These are phyloP conservation scores for Drosophila fuyamai DNA, from an alignment of 1,140 invertebrate genomes.

Conservation along the genomic window DNA sequence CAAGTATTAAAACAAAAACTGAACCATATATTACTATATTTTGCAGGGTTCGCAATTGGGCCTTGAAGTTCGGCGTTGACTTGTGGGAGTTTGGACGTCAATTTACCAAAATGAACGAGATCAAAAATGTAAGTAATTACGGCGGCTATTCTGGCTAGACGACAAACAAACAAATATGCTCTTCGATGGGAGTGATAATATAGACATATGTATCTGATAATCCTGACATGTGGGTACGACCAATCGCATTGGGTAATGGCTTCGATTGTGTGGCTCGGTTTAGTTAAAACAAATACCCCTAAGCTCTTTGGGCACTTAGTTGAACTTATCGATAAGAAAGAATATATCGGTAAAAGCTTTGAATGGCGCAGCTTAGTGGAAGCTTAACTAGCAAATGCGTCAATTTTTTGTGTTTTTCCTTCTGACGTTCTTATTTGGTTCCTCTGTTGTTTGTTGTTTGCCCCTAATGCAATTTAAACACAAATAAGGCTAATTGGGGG, in stretches of 20 bases:
- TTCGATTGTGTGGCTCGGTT: constrained; percentile 36
- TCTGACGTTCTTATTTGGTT: constrained; percentile 29
- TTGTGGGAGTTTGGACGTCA: constrained; percentile 94
- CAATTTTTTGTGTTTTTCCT: constrained; percentile 48
- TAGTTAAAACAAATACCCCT: constrained; percentile 61
- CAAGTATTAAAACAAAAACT: neutral
- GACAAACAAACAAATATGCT: constrained; percentile 5
- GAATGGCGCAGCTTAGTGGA: constrained; percentile 58
- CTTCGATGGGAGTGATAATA: constrained; percentile 1
- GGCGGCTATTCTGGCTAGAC: constrained; percentile 8
- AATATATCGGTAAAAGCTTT: constrained; percentile 67
- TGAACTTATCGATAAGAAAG: constrained; percentile 61
- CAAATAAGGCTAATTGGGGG: constrained; percentile 76
- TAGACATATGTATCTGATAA: constrained; percentile 38
- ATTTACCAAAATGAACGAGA: constrained; percentile 94
- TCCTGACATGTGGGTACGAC: constrained; percentile 23
- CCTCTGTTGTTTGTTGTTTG: constrained; percentile 36
- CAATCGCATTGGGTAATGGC: constrained; percentile 51
- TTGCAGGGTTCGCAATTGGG: constrained; percentile 96
- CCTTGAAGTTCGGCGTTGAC: constrained; percentile 94
- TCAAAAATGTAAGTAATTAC: constrained; percentile 90
- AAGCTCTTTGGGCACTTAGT: constrained; percentile 57
- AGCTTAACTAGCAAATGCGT: constrained; percentile 68
- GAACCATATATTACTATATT: constrained; percentile 84
- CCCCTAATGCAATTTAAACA: constrained; percentile 78